phyloP scores from a whole-genome alignment of 2,113 vertebrate genomes.

The Tretioscincus oriximinensis region DNA sequence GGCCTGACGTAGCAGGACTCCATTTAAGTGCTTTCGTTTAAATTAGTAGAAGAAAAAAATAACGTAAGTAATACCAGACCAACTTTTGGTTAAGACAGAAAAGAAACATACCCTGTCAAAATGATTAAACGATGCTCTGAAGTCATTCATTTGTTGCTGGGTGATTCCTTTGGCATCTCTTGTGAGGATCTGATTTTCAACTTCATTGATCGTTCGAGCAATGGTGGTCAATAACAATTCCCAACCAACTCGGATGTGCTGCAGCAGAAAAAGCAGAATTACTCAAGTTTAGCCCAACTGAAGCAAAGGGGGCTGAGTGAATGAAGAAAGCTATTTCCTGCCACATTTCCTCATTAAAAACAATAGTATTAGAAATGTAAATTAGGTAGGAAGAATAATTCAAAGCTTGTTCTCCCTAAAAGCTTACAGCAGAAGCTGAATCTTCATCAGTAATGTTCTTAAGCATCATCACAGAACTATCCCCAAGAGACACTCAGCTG shows the following conservation, averaged over 20 bases:
- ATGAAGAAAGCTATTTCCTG: neutral
- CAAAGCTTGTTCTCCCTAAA: no score
- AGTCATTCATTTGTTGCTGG: constrained; percentile 97
- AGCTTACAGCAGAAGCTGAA: no score
- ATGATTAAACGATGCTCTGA: constrained; percentile 97
- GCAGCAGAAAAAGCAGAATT: constrained; percentile 19
- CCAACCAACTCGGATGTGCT: constrained; percentile 98
- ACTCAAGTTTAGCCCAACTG: constrained; percentile 1
- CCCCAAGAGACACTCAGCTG: no score
- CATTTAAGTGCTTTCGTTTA: neutral
- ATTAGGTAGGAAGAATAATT: no score
- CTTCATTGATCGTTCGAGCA: constrained; percentile 96
- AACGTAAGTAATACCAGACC: neutral
- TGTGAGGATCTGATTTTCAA: constrained; percentile 96
- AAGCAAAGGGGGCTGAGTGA: neutral
- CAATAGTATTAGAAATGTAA: neutral
- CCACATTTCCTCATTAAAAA: neutral
- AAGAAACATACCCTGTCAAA: constrained; percentile 90
- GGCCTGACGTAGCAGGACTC: no score
- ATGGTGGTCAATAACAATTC: constrained; percentile 94
- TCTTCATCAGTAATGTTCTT: no score
- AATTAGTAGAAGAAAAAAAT: constrained; percentile 2
- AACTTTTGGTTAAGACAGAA: constrained; percentile 20
- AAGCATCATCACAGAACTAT: no score
- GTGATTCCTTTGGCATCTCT: constrained; percentile 98